phyloP scores from a whole-genome alignment of 2,888 invertebrate species.

The Lithophane ornitopus region DNA sequence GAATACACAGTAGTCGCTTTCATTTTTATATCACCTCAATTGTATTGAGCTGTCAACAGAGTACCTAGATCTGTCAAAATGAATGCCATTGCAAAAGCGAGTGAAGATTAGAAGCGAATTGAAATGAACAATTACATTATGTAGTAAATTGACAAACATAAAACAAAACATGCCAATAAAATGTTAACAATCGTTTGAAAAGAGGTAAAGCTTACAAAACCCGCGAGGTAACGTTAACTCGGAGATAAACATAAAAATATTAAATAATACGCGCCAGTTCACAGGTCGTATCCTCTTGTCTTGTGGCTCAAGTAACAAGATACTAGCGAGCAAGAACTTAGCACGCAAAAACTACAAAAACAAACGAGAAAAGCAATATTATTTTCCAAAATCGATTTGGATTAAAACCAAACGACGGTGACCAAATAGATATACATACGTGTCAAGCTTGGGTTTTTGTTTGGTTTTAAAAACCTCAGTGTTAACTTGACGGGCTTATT shows the following conservation, averaged over 20 bases:
- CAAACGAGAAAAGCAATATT: too few relatives aligned
- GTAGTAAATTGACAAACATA: too few relatives aligned
- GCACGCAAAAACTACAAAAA: too few relatives aligned
- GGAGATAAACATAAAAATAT: conserved; percentile 53
- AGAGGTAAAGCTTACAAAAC: conserved; percentile 53
- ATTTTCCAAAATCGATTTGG: not conserved
- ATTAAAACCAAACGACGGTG: too few relatives aligned
- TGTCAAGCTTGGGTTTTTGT: not conserved
- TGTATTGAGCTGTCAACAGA: conserved; percentile 12
- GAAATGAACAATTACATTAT: too few relatives aligned
- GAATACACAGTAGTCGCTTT: conserved; percentile 13
- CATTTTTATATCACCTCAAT: conserved; percentile 9
- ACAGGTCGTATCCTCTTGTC: conserved; percentile 64
- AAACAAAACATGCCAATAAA: conserved; percentile 5
- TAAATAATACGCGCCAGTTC: conserved; percentile 61
- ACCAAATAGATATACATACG: too few relatives aligned
- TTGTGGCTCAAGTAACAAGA: conserved; percentile 24
- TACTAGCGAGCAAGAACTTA: not conserved
- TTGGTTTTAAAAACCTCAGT: not conserved
- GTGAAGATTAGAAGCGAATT: not conserved
- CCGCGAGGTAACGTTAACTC: conserved; percentile 37
- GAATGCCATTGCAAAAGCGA: not conserved
- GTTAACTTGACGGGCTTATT: not conserved
- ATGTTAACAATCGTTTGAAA: conserved; percentile 32
- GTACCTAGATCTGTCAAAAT: conserved; percentile 24